phyloP scores from a whole-genome alignment of 2,888 invertebrate genomes.

The Euphydryas editha region DNA sequence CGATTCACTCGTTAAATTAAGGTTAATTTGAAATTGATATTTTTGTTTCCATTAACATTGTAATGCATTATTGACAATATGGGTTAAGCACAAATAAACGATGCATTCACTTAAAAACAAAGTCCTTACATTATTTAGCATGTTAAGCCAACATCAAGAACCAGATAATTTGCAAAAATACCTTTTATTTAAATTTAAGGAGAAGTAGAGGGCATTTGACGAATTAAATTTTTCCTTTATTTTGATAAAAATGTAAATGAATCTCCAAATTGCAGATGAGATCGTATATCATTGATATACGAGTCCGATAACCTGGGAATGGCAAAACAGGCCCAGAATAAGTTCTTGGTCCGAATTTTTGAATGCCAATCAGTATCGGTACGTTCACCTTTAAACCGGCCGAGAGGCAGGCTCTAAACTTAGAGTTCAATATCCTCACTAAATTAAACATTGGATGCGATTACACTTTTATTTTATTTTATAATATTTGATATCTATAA shows the following conservation, averaged over 20 bases:
- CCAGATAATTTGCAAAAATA: slow-evolving; percentile 15
- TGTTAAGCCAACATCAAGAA: neutral
- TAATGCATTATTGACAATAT: slow-evolving; percentile 44
- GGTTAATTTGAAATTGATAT: slow-evolving; percentile 48
- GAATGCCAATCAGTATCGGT: slow-evolving; percentile 72
- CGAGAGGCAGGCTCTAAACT: slow-evolving; percentile 62
- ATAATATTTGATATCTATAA: slow-evolving; percentile 40
- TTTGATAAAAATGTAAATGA: slow-evolving; percentile 43
- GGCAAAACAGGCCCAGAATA: slow-evolving; percentile 71
- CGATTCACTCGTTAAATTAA: slow-evolving; percentile 47
- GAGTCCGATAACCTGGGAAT: slow-evolving; percentile 74
- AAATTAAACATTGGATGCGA: slow-evolving; percentile 64
- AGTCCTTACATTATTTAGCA: slow-evolving; percentile 3
- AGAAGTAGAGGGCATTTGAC: slow-evolving; percentile 34
- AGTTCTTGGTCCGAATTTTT: slow-evolving; percentile 64
- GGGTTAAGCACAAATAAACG: slow-evolving; percentile 59
- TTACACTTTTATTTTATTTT: slow-evolving; percentile 50
- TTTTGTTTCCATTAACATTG: neutral
- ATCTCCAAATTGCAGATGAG: slow-evolving; percentile 53
- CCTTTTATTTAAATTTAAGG: slow-evolving; percentile 38
- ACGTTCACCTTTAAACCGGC: slow-evolving; percentile 80
- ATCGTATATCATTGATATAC: slow-evolving; percentile 62
- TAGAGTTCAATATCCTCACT: slow-evolving; percentile 76
- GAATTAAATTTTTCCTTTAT: slow-evolving; percentile 41
- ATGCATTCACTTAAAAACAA: slow-evolving; percentile 15